A percentile compares a stretch with the other conserved stretches of the same genome.
Evolutionary conservation across 1,140 invertebrate genomes (phyloP).

Genomic region (Bombus polaris): DNA sequence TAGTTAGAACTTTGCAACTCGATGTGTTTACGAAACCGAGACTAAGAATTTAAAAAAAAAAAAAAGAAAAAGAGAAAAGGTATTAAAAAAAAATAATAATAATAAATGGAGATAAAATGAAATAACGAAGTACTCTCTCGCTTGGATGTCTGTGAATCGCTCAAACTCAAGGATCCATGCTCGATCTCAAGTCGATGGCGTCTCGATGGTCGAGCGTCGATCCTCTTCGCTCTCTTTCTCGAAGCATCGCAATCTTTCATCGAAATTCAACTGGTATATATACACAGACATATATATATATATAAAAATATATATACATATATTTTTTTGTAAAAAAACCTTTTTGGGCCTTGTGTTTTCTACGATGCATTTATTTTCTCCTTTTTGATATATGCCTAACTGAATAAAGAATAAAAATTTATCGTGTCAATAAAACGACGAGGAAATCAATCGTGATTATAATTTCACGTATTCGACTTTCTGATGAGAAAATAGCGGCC

Average conservation of each 20-base stretch:
- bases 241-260: not conserved
- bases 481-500: constrained; percentile 9
- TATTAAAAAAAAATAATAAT: not conserved
- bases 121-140: constrained; percentile 43
- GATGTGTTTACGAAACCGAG: constrained; percentile 38
- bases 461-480: not conserved
- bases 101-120: not conserved
- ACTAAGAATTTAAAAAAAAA: not conserved
- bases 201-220: constrained; percentile 13
- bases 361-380: not conserved
- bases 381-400: not conserved
- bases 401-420: not conserved
- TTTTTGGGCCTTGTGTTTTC: not conserved
- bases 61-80: not conserved
- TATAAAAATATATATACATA: too few relatives aligned
- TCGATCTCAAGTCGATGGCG: not conserved
- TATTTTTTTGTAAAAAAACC: not conserved
- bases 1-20: constrained; percentile 41
- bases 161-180: constrained; percentile 45
- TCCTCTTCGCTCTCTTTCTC: constrained; percentile 37
- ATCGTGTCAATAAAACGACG: not conserved
- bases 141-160: constrained; percentile 57
- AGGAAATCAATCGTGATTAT: constrained; percentile 28
- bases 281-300: not conserved
- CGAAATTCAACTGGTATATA: not conserved